Base-by-base conservation (phyloP, 2,797 vertebrate species). In the Eulemur albifrons region DNA sequence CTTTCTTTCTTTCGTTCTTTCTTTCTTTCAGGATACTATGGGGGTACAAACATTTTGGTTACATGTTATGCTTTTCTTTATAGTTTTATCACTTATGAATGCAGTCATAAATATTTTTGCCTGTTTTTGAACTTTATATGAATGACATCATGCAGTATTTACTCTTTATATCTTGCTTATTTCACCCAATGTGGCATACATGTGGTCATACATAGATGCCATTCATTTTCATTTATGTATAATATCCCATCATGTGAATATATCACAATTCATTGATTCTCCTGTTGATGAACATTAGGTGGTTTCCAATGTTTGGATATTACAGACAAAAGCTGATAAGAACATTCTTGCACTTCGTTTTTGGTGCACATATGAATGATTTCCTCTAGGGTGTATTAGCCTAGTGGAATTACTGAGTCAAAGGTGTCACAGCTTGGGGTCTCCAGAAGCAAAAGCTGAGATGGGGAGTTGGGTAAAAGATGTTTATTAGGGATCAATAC, bases 221-320 rank as follows among this genome's bases (percentile, higher is more conserved):
- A 87, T 76, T 85, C 35, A 76, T 96, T 96, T 96, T 81, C 50
- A 61, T 45, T 95, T 45, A 65, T 83, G 54, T 88, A 40, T 79
- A 95, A 21, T 79, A 95, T 70, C 91, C 17, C 43, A 87, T 76
- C 40, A n/a, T 77, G 18, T 83, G 43, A 91, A 30, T 93, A 84
- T 13, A 92, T 38, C 65, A 85, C 35, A 65, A 83, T 54, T 80
- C 63, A 76, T 85, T 69, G 20, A 73, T 94, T 93, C 48, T 67
- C 30, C 45, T 77, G 43, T 75, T 82, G 43, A 95, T 80, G 67
- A n/a, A 77, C 23, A 73, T 90, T 69, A 38, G 48, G 45, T 45
- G 23, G n/a, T 81, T 93, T 88, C 67, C 27, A 69, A 48, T 81
- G 76, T 84, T 85, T 87, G 32, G 21, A 17, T 80, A 77, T 82